phyloP scores from a whole-genome alignment of 2,113 vertebrate genomes.

The Prochilodus magdalenae region DNA sequence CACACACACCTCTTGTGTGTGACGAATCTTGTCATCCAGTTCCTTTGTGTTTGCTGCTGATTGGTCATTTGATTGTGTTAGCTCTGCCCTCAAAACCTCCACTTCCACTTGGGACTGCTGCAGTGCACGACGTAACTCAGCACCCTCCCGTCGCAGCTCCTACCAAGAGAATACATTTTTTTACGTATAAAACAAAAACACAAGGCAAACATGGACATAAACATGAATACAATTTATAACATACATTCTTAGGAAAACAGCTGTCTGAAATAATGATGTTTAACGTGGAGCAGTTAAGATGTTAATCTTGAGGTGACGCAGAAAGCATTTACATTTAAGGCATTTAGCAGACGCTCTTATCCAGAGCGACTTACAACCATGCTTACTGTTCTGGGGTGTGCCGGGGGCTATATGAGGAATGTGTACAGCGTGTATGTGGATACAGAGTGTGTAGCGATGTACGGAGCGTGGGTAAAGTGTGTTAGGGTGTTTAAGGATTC shows the following conservation, averaged over 20 bases:
- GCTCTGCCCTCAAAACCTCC: conserved; percentile 67
- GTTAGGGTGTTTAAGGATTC: neutral
- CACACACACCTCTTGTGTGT: conserved; percentile 68
- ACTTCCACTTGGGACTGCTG: conserved; percentile 70
- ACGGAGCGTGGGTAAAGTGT: no score
- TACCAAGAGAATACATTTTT: conserved; percentile 53
- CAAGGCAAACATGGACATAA: neutral
- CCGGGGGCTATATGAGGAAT: no score
- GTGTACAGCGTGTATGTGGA: neutral
- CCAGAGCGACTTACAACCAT: no score
- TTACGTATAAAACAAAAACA: neutral
- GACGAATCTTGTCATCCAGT: conserved; percentile 73
- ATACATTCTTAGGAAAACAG: no score
- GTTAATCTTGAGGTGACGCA: no score
- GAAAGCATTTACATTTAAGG: no score
- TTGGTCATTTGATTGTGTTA: conserved; percentile 52
- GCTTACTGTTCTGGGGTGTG: no score
- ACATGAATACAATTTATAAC: no score
- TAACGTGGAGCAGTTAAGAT: no score
- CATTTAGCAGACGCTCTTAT: no score
- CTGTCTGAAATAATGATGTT: no score
- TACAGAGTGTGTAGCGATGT: no score
- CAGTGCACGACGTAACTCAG: conserved; percentile 62
- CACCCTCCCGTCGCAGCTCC: conserved; percentile 71
- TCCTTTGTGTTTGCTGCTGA: conserved; percentile 45